A percentile compares a stretch with the other conserved stretches of the same genome.
These are phyloP conservation scores for Bembecia ichneumoniformis DNA, from an alignment of 2,888 invertebrate genomes.

Conservation along the genomic window DNA sequence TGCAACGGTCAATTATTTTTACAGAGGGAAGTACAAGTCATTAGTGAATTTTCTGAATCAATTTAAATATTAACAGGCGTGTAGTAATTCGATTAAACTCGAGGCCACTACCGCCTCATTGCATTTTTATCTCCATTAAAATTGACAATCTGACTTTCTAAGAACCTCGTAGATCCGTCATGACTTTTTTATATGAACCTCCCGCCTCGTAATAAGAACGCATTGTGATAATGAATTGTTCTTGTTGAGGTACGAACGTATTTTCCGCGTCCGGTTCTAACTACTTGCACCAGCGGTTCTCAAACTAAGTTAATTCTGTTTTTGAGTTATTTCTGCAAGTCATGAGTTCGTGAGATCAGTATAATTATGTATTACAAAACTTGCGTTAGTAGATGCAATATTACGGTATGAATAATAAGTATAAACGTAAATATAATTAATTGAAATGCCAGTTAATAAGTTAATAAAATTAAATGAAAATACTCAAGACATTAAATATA, in stretches of 20 bases:
- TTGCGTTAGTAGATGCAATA: too few species aligned
- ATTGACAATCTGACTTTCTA: conserved; percentile 4
- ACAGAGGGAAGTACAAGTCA: neutral
- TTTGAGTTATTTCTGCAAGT: too few species aligned
- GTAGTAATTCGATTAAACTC: neutral
- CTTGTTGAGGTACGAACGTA: conserved; percentile 12
- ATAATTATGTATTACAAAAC: too few species aligned
- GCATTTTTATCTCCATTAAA: neutral
- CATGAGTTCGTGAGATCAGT: too few species aligned
- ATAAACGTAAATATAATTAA: too few species aligned
- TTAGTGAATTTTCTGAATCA: neutral
- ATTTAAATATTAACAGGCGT: neutral
- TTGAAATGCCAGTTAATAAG: too few species aligned
- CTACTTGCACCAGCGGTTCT: neutral
- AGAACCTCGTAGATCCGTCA: conserved; percentile 11
- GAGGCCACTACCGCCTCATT: neutral
- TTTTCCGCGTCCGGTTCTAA: conserved; percentile 26
- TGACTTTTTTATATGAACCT: conserved; percentile 13
- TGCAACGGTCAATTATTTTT: neutral
- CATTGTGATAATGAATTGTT: neutral
- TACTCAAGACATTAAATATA: too few species aligned
- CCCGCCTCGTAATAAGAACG: conserved; percentile 1
- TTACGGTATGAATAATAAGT: too few species aligned
- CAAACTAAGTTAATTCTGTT: neutral
- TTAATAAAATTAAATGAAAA: too few species aligned